Base-by-base conservation (phyloP, 2,113 vertebrate genomes). In the Balaeniceps rex region DNA sequence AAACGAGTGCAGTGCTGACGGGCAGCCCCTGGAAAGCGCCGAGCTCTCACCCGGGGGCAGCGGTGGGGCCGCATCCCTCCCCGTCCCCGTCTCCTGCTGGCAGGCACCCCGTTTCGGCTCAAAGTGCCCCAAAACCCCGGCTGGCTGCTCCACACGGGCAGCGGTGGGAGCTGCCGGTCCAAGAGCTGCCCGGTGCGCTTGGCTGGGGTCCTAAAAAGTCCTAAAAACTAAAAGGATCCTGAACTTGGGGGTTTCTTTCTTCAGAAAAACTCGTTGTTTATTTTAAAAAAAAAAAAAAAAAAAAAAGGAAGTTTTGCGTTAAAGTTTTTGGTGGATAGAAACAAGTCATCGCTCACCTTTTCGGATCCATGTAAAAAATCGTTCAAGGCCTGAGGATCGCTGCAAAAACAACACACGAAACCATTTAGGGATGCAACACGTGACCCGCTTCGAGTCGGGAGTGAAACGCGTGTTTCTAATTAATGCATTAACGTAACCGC, bases 111-210 rank as follows among this genome's bases (percentile, higher is more conserved):
- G 5, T 25, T 55, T 61, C 10, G 72, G 4, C 47, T 47, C 26
- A 19, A 68, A 84, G 17, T 4, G 13, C 28, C 66, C 54, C 60
- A 15, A 79, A 84, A 84, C 33, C 38, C 15, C 22, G 8, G n/a
- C 42, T 38, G 70, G 42, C 4, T 6, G 55, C 33, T 10, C 69
- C 0, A 0, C 76, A 8, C 15, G 8, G 51, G 34, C 17, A 17
- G 34, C 4, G 1, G 38, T 4, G 47, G 44, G 40, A 54, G 11
- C 46, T 28, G 34, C 34, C 4, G 46, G 25, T 14, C 24, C 42
- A 3, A 31, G 57, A 49, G 42, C 26, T 11, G 42, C 47, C 47
- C 33, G 5, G 8, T 17, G 60, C n/a, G 29, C 76, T 40, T 5
- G 22, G 17, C 60, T 4, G 19, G 33, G 47, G 34, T 61, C 44